phyloP scores from a whole-genome alignment of 2,113 vertebrate genomes.

The Notechis scutatus region DNA sequence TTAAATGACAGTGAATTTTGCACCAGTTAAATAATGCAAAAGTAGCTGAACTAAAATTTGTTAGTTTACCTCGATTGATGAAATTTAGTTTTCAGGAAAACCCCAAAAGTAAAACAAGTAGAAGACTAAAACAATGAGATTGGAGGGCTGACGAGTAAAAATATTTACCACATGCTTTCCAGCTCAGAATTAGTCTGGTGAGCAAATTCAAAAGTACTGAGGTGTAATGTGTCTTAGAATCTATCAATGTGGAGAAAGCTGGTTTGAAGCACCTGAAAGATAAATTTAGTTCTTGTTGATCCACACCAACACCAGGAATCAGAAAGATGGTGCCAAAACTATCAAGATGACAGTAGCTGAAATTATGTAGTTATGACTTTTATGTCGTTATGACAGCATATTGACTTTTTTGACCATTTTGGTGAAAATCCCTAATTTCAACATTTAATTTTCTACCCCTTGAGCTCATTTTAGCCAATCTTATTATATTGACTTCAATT shows the following conservation, averaged over 20 bases:
- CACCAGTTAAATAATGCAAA: slow-evolving; percentile 40
- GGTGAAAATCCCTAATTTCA: background rate
- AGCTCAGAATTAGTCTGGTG: background rate
- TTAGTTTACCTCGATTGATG: slow-evolving; percentile 29
- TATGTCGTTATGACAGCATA: background rate
- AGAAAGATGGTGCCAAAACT: background rate
- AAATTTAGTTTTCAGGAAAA: slow-evolving; percentile 26
- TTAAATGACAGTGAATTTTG: slow-evolving; percentile 31
- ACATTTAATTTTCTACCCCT: background rate
- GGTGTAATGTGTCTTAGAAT: background rate
- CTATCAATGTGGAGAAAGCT: background rate
- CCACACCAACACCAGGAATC: background rate
- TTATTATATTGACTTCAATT: background rate
- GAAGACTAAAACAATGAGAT: slow-evolving; percentile 3
- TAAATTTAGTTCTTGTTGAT: background rate
- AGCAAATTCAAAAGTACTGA: background rate
- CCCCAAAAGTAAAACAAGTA: background rate
- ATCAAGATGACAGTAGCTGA: background rate
- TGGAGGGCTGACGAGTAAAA: slow-evolving; percentile 14
- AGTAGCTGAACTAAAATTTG: slow-evolving; percentile 18
- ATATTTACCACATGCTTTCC: background rate
- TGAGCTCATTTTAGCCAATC: background rate
- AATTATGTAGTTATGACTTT: background rate
- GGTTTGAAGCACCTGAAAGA: background rate
- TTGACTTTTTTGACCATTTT: background rate